These are phyloP conservation scores for Micrastur ruficollis DNA, from an alignment of 2,797 vertebrate species.

Conservation along the genomic window DNA sequence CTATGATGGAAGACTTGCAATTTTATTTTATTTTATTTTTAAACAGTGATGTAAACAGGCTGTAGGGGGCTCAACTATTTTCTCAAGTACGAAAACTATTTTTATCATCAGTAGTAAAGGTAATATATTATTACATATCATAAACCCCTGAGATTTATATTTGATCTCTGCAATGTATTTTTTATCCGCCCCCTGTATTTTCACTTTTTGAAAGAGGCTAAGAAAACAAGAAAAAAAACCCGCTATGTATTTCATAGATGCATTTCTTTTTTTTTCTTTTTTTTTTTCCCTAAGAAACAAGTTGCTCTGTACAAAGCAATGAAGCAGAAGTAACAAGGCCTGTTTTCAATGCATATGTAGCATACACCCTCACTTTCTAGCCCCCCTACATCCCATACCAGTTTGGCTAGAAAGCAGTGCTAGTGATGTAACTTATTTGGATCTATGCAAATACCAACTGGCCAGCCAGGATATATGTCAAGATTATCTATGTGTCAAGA, in stretches of 20 bases:
- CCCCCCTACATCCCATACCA: neutral
- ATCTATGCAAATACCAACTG: neutral
- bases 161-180: neutral
- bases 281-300: neutral
- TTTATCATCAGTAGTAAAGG: neutral
- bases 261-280: no score
- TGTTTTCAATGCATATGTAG: neutral
- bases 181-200: neutral
- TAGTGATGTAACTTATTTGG: neutral
- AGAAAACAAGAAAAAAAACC: neutral
- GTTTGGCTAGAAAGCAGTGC: conserved; percentile 9
- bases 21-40: neutral
- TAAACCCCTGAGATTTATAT: neutral
- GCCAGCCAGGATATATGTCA: neutral
- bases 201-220: neutral
- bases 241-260: neutral
- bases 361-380: neutral
- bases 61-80: neutral
- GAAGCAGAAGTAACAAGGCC: neutral
- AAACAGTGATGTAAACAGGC: neutral
- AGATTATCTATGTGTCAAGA: neutral
- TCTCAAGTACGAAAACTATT: neutral
- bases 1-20: neutral
- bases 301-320: neutral
- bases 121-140: neutral